These are phyloP conservation scores for Eucriotettix oculatus DNA, from an alignment of 2,888 invertebrate species.

Conservation along the genomic window DNA sequence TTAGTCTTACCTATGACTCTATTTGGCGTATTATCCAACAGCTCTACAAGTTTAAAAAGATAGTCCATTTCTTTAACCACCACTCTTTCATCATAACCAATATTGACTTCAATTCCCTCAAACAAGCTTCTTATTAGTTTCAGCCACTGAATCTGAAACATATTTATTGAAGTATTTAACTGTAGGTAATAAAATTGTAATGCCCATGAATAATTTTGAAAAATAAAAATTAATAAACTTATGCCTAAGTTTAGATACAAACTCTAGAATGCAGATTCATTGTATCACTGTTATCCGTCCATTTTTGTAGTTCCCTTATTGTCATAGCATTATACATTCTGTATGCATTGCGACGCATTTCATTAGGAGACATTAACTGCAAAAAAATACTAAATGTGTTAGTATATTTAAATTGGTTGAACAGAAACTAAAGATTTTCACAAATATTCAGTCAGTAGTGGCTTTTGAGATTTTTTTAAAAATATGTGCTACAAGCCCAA, in stretches of 20 bases:
- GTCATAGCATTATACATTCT: slow-evolving; percentile 22
- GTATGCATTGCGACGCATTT: slow-evolving; percentile 19
- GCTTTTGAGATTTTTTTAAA: too few relatives aligned
- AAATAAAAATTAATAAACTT: not conserved
- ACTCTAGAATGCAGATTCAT: slow-evolving; percentile 2
- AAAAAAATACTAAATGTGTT: not conserved
- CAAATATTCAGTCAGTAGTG: too few relatives aligned
- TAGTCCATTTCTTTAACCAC: slow-evolving; percentile 51
- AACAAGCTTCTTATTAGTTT: slow-evolving; percentile 39
- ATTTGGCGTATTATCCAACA: slow-evolving; percentile 35
- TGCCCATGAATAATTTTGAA: not conserved
- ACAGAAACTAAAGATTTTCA: too few relatives aligned
- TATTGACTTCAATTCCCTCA: slow-evolving; percentile 35
- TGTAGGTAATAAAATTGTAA: not conserved
- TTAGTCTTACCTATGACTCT: slow-evolving; percentile 33
- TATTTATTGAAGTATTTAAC: too few relatives aligned
- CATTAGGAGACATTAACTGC: slow-evolving; percentile 15
- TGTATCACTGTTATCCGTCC: slow-evolving; percentile 16
- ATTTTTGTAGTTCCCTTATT: slow-evolving; percentile 18
- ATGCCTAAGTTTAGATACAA: not conserved
- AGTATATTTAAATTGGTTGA: too few relatives aligned
- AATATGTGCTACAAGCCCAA: too few relatives aligned
- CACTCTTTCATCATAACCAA: slow-evolving; percentile 35
- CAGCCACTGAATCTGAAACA: slow-evolving; percentile 44
- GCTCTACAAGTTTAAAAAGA: slow-evolving; percentile 37